Percentiles rank a stretch among this genome's conserved stretches.
phyloP scores from a whole-genome alignment of 1,140 invertebrate genomes.

The Piezodorus guildinii region DNA sequence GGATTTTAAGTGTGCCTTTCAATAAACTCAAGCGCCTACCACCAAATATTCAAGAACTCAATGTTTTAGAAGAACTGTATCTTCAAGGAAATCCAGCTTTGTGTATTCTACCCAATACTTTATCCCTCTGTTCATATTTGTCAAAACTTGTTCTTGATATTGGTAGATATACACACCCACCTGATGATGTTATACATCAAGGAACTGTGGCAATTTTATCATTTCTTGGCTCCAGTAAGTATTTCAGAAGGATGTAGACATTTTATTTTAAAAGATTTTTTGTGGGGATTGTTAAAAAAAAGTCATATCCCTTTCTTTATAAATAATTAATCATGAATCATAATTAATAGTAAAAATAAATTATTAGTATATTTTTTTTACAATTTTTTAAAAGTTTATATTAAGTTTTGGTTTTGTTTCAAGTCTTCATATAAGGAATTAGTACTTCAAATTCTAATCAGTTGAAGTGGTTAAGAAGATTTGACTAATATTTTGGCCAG shows the following conservation, averaged over 20 bases:
- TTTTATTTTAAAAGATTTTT: too few species aligned
- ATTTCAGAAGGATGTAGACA: slow-evolving; percentile 19
- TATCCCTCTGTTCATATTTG: slow-evolving; percentile 46
- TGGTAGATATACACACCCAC: slow-evolving; percentile 45
- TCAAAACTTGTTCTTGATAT: slow-evolving; percentile 45
- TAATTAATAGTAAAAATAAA: too few species aligned
- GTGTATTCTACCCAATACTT: slow-evolving; percentile 45
- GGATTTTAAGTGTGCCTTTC: slow-evolving; percentile 53
- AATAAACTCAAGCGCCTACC: slow-evolving; percentile 58
- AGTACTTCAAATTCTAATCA: too few species aligned
- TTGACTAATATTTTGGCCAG: too few species aligned
- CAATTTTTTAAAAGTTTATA: too few species aligned
- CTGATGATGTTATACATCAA: slow-evolving; percentile 41
- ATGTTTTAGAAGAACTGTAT: slow-evolving; percentile 42
- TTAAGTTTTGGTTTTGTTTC: too few species aligned
- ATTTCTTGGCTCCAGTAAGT: slow-evolving; percentile 44
- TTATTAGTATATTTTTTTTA: too few species aligned
- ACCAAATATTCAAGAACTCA: slow-evolving; percentile 47
- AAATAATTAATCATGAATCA: too few species aligned
- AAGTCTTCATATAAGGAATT: too few species aligned
- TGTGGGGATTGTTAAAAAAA: too few species aligned
- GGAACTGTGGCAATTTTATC: slow-evolving; percentile 53
- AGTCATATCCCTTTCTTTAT: too few species aligned
- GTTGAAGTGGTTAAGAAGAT: too few species aligned
- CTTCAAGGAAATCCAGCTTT: slow-evolving; percentile 45